Base-by-base conservation (phyloP, 2,797 vertebrate species). In the Mus minutoides region DNA sequence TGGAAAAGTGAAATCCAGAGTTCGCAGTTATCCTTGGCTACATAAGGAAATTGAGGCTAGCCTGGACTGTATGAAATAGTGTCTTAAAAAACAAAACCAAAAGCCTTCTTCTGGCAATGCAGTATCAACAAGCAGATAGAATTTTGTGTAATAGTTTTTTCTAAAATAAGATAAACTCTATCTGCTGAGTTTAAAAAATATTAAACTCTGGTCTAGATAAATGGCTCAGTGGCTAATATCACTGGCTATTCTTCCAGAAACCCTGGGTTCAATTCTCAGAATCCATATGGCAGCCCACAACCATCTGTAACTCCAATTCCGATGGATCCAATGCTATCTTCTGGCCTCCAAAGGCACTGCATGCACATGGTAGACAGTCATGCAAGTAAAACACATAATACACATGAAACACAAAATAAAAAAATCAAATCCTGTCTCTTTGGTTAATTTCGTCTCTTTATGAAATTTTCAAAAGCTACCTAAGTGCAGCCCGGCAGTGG, bases 371-470 rank as follows among this genome's bases (percentile, higher is more conserved):
- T 6, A 83, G 80, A 43, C 56, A 82, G 16, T 19, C 58, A 46
- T 22, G 17, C 82, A 64, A 34, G 82, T 31, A 64, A 46, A 46
- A 64, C 10, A 60, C 52, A n/a, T 13, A 24, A 37, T 40, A 60
- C 54, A 64, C 60, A 84, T 84, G 46, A 84, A 64, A 84, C 29
- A 84, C 49, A 62, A 62, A 43, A 62, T 43, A 62, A 26, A 73
- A 89, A 94, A 79, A 77, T 19, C 29, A 95, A 77, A 83, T 19
- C 31, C 3, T 80, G 3, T 91, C 24, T 76, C 93, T 97, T 73
- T 78, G 1, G 31, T 83, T 87, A 78, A 96, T 90, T 96, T 95
- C 24, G 19, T 94, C 29, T 64, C 29, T 96, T 58, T 52, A 73
- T 10, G 2, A 31, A 37, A 83, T 56, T 52, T 31, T 77, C 46